phyloP scores from a whole-genome alignment of 2,888 invertebrate species.

The Agrypnus murinus region DNA sequence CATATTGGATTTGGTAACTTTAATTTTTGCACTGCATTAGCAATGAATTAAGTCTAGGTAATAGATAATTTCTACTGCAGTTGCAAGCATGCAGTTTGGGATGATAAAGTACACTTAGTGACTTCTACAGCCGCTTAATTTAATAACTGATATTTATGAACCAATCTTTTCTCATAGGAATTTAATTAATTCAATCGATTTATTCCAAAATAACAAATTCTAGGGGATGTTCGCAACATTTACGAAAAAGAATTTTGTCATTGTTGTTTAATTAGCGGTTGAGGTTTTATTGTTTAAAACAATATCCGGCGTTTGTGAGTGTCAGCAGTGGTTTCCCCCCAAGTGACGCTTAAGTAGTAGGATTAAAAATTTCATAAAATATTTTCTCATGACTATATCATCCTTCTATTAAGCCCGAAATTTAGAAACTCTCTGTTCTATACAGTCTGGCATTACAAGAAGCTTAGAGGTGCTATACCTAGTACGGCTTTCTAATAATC shows the following conservation, averaged over 20 bases:
- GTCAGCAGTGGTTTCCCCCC: conserved; percentile 10
- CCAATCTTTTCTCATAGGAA: background rate
- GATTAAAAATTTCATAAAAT: conserved; percentile 45
- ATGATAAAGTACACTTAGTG: conserved; percentile 1
- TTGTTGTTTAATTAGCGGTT: too few relatives aligned
- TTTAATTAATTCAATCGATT: conserved; percentile 9
- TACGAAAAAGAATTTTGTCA: too few relatives aligned
- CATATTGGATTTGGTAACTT: too few relatives aligned
- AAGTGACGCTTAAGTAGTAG: conserved; percentile 31
- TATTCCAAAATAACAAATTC: background rate
- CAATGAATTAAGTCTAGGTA: too few relatives aligned
- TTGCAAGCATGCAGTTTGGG: background rate
- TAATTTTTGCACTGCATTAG: too few relatives aligned
- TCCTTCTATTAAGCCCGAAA: conserved; percentile 23
- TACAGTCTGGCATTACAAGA: conserved; percentile 45
- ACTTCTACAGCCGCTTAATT: background rate
- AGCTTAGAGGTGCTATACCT: conserved; percentile 49
- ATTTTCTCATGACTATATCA: conserved; percentile 38
- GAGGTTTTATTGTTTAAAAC: too few relatives aligned
- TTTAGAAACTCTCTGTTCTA: conserved; percentile 44
- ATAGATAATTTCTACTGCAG: background rate
- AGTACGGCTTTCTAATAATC: conserved; percentile 50
- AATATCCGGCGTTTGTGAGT: conserved; percentile 16
- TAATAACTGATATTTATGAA: conserved; percentile 9
- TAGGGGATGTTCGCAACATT: too few relatives aligned